Conservation (phyloP, 2,797 vertebrate species). For the Novumbra hubbsi region DNA sequence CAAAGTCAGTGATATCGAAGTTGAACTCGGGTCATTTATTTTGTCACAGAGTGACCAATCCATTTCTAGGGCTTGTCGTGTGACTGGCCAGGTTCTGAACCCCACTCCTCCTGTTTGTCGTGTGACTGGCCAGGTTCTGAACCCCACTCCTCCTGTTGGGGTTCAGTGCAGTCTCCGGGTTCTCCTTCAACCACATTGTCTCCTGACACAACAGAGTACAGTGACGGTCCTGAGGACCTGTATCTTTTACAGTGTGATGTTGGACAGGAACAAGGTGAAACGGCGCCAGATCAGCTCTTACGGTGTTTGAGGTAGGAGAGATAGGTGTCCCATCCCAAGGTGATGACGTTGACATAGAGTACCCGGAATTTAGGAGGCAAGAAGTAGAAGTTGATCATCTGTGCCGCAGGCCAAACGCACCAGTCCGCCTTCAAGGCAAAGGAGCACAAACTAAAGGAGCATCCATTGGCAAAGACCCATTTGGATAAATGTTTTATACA, state of each 20-base stretch:
- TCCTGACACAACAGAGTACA: neutral
- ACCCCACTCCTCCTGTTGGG: neutral
- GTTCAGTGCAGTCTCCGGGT: neutral
- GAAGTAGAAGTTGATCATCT: slow-evolving; percentile 92
- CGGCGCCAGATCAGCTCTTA: slow-evolving; percentile 64
- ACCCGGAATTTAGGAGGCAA: slow-evolving; percentile 83
- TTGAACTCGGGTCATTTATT: neutral
- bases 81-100: neutral
- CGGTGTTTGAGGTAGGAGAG: slow-evolving; percentile 93
- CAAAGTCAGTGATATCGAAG: neutral
- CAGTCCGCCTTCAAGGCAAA: slow-evolving; percentile 80
- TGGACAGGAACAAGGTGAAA: neutral
- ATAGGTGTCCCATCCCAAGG: slow-evolving; percentile 92
- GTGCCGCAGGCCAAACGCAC: slow-evolving; percentile 88
- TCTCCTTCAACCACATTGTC: neutral
- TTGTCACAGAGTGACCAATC: neutral
- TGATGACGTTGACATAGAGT: slow-evolving; percentile 87
- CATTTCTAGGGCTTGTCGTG: neutral
- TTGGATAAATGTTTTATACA: too few relatives aligned
- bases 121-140: neutral
- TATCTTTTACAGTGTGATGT: neutral
- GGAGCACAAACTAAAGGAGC: slow-evolving; percentile 8
- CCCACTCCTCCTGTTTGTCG: neutral
- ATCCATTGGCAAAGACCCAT: neutral
- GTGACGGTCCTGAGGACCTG: neutral